Conservation (phyloP, 2,113 vertebrate genomes). For the Raja brachyura region DNA sequence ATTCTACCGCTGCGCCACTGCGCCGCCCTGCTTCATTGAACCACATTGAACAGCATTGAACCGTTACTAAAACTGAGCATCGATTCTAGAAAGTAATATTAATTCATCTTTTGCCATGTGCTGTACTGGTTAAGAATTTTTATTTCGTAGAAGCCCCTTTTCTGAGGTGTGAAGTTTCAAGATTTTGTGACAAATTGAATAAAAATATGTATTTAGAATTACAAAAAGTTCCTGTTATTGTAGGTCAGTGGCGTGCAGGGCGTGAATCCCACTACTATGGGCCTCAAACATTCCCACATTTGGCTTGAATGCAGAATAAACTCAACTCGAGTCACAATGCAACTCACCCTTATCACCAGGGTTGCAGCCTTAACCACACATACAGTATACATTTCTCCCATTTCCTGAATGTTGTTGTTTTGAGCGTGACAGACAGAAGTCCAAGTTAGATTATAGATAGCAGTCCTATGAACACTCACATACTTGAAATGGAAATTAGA, state of each 20-base stretch:
- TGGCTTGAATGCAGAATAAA: background rate
- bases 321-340: background rate
- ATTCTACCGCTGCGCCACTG: no score
- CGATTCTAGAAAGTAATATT: background rate
- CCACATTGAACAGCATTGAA: no score
- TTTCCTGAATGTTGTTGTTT: background rate
- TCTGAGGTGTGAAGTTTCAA: background rate
- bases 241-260: background rate
- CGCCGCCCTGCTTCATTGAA: no score
- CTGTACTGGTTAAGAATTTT: background rate
- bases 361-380: background rate
- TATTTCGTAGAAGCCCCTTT: background rate
- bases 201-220: background rate
- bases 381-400: background rate
- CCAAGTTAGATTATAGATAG: background rate
- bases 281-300: background rate
- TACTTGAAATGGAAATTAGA: background rate
- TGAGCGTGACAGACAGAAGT: background rate
- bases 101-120: background rate
- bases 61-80: background rate
- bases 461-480: background rate
- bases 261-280: background rate
- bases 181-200: background rate
- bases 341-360: background rate
- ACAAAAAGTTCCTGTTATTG: background rate